phyloP scores from a whole-genome alignment of 2,888 invertebrate genomes.

The Ophion costatus region DNA sequence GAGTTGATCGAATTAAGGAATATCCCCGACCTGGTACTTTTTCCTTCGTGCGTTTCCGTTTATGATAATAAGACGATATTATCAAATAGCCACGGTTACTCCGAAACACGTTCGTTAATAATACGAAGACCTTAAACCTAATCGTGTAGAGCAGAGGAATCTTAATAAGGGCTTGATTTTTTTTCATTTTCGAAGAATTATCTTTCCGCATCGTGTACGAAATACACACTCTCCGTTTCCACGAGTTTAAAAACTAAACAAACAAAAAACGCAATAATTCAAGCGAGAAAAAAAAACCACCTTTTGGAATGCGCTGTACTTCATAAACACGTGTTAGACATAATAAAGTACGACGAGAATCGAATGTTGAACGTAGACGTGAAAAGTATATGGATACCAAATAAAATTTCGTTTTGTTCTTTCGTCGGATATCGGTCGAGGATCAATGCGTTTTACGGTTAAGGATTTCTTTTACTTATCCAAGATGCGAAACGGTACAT shows the following conservation, averaged over 20 bases:
- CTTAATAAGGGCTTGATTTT: slow-evolving; percentile 30
- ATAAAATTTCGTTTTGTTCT: slow-evolving; percentile 15
- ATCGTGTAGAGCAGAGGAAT: slow-evolving; percentile 54
- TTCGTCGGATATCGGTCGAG: slow-evolving; percentile 54
- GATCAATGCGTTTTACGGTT: slow-evolving; percentile 46
- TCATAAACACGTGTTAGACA: slow-evolving; percentile 63
- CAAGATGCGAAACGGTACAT: slow-evolving; percentile 38
- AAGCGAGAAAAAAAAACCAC: slow-evolving; percentile 54
- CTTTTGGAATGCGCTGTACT: slow-evolving; percentile 73
- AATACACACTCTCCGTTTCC: slow-evolving; percentile 33
- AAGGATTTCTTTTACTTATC: neutral
- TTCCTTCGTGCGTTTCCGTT: slow-evolving; percentile 20
- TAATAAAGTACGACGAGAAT: slow-evolving; percentile 55
- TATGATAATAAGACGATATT: slow-evolving; percentile 47
- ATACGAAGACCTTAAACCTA: slow-evolving; percentile 59
- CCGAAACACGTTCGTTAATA: slow-evolving; percentile 55
- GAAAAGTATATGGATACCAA: slow-evolving; percentile 25
- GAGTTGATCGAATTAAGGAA: slow-evolving; percentile 33
- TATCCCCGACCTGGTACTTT: slow-evolving; percentile 56
- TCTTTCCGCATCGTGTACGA: slow-evolving; percentile 37
- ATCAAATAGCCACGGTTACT: slow-evolving; percentile 50
- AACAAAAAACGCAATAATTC: slow-evolving; percentile 32
- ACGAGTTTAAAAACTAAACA: slow-evolving; percentile 46
- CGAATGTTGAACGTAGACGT: slow-evolving; percentile 46
- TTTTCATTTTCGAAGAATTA: slow-evolving; percentile 19